phyloP scores from a whole-genome alignment of 2,888 invertebrate species.

The Acronicta psi region DNA sequence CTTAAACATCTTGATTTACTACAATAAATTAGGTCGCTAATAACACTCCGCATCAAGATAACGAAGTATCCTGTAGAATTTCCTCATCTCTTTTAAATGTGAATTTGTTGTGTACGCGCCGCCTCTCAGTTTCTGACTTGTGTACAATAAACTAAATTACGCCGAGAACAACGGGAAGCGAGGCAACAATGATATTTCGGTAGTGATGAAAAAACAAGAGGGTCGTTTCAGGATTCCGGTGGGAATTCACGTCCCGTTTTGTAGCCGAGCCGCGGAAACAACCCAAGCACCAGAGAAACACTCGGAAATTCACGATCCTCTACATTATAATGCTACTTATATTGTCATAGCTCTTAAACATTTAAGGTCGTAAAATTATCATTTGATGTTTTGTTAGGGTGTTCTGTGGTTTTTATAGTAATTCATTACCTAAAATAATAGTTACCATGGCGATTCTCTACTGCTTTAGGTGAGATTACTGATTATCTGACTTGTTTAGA shows the following conservation, averaged over 20 bases:
- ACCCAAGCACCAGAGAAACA: constrained; percentile 74
- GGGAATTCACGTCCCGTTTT: constrained; percentile 80
- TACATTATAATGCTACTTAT: constrained; percentile 68
- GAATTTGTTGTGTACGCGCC: constrained; percentile 63
- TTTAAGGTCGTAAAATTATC: constrained; percentile 29
- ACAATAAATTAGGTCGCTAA: constrained; percentile 26
- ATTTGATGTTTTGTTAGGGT: constrained; percentile 3
- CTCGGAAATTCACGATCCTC: constrained; percentile 71
- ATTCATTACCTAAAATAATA: too few species aligned
- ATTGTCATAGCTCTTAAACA: constrained; percentile 62
- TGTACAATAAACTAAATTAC: constrained; percentile 84
- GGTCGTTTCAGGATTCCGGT: constrained; percentile 79
- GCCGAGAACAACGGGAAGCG: constrained; percentile 74
- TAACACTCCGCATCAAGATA: constrained; percentile 51
- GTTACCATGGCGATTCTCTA: too few species aligned
- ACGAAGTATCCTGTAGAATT: constrained; percentile 68
- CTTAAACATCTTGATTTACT: constrained; percentile 12
- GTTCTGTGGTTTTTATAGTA: neutral
- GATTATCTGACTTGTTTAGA: constrained; percentile 1
- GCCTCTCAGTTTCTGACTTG: constrained; percentile 73
- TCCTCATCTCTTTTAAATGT: constrained; percentile 66
- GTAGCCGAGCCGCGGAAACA: constrained; percentile 56
- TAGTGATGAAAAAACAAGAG: constrained; percentile 82
- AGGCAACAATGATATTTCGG: constrained; percentile 83
- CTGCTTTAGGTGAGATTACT: neutral